phyloP scores from a whole-genome alignment of 2,113 vertebrate genomes.

The Alethe castanea region DNA sequence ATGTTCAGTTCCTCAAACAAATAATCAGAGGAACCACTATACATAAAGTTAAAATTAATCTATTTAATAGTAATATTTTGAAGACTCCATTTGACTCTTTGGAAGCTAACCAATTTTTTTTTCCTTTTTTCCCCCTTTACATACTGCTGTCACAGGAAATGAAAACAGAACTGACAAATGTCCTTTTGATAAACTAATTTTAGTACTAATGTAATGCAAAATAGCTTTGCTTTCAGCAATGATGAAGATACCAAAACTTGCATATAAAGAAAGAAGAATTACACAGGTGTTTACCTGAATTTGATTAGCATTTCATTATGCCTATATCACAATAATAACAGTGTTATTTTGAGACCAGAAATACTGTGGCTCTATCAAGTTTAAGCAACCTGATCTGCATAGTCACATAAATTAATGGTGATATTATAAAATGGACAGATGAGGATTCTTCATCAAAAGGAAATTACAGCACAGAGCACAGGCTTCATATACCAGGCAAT shows the following conservation, averaged over 20 bases:
- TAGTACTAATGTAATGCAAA: neutral
- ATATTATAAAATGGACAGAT: neutral
- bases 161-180: neutral
- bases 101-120: neutral
- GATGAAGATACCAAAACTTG: neutral
- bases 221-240: neutral
- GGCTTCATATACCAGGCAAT: neutral
- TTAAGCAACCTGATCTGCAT: neutral
- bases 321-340: neutral
- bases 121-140: neutral
- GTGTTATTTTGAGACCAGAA: neutral
- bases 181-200: neutral
- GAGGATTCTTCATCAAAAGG: neutral
- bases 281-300: neutral
- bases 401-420: neutral
- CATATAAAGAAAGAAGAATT: neutral
- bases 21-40: neutral
- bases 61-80: neutral
- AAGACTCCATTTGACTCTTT: neutral
- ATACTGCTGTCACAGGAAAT: neutral
- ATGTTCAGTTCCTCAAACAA: neutral
- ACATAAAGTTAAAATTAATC: neutral
- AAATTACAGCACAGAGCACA: neutral
- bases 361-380: neutral
- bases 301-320: neutral